Conservation (phyloP, 2,797 vertebrate genomes). For the Novumbra hubbsi region DNA sequence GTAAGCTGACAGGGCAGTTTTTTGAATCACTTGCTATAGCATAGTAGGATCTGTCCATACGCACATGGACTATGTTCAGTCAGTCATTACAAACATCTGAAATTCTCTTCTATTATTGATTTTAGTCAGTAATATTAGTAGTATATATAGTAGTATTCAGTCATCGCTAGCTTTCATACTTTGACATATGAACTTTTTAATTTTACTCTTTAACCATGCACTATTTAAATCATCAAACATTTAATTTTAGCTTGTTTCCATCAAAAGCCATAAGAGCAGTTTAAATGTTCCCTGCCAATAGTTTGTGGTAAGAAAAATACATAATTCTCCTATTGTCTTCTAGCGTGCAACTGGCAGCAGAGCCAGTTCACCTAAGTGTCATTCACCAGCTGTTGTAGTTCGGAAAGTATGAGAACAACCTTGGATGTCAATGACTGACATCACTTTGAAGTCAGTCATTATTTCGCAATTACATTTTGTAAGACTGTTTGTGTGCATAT, state of each 20-base stretch:
- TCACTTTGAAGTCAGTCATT: conserved; percentile 30
- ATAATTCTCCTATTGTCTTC: conserved; percentile 16
- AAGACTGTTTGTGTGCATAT: neutral
- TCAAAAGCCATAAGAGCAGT: conserved; percentile 10
- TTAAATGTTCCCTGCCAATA: conserved; percentile 7
- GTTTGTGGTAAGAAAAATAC: conserved; percentile 18
- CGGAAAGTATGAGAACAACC: conserved; percentile 55
- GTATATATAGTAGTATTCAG: neutral
- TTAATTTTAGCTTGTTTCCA: neutral
- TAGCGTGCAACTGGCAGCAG: conserved; percentile 30
- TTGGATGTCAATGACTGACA: conserved; percentile 43
- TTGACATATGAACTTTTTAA: conserved; percentile 13
- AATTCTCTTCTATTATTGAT: neutral
- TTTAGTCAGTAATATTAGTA: neutral
- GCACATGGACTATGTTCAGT: neutral
- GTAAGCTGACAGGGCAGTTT: neutral
- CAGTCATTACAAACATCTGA: neutral
- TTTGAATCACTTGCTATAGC: neutral
- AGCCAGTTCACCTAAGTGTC: conserved; percentile 18
- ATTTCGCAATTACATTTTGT: conserved; percentile 3
- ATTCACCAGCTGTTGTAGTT: conserved; percentile 29
- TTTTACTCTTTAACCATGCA: conserved; percentile 10
- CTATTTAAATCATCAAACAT: conserved; percentile 6
- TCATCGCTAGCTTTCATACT: conserved; percentile 1
- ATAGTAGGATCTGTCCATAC: neutral